These are phyloP conservation scores for Dinoponera quadriceps DNA, from an alignment of 1,140 invertebrate genomes.

Conservation along the genomic window DNA sequence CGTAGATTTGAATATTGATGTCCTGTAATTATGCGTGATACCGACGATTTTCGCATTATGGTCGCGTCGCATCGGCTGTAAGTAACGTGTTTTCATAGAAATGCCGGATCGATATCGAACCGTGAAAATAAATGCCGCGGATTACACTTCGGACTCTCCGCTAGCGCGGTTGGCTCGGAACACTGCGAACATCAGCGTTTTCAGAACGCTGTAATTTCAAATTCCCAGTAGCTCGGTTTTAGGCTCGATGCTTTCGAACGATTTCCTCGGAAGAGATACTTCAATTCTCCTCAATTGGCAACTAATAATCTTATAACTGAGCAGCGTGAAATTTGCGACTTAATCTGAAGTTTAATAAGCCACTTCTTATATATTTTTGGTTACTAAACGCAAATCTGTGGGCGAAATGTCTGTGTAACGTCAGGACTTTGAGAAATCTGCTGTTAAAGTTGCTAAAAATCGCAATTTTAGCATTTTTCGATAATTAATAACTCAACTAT, in stretches of 20 bases:
- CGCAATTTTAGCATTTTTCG: too few relatives aligned
- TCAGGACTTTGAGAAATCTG: too few relatives aligned
- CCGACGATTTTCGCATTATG: conserved; percentile 10
- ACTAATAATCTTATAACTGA: too few relatives aligned
- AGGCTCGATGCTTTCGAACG: too few relatives aligned
- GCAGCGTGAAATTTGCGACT: too few relatives aligned
- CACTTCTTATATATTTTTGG: too few relatives aligned
- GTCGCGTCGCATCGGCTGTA: background rate
- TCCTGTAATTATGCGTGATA: background rate
- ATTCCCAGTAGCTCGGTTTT: background rate
- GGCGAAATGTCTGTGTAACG: too few relatives aligned
- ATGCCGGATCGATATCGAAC: conserved; percentile 34
- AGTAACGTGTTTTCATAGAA: conserved; percentile 27
- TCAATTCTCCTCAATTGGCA: too few relatives aligned
- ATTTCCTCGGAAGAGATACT: background rate
- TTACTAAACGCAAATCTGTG: too few relatives aligned
- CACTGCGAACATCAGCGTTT: background rate
- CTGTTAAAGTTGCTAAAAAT: too few relatives aligned
- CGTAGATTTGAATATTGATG: conserved; percentile 12
- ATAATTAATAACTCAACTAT: too few relatives aligned
- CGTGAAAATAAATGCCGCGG: conserved; percentile 13
- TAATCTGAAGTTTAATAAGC: too few relatives aligned
- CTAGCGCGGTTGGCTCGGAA: background rate
- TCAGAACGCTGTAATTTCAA: background rate
- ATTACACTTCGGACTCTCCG: conserved; percentile 10